These are phyloP conservation scores for Lasioglossum oenotherae DNA, from an alignment of 2,888 invertebrate genomes.

Conservation along the genomic window DNA sequence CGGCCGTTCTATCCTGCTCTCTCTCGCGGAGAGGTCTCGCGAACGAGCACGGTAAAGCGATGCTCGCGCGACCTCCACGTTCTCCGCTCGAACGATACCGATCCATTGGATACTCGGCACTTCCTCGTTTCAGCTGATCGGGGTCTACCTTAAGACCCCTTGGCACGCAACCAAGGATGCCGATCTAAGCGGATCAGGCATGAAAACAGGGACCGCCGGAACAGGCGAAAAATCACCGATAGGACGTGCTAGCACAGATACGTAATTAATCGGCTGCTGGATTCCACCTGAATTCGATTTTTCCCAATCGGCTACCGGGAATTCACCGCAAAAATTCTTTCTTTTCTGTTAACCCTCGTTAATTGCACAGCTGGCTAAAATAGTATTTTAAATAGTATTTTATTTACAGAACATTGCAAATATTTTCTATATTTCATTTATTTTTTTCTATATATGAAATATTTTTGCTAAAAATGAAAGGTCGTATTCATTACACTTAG, in stretches of 20 bases:
- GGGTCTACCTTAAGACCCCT: conserved; percentile 51
- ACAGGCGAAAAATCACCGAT: conserved; percentile 23
- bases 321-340: background rate
- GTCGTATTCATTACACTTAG: too few relatives aligned
- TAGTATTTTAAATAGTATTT: too few relatives aligned
- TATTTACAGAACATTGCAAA: too few relatives aligned
- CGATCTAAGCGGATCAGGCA: conserved; percentile 42
- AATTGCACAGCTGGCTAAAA: too few relatives aligned
- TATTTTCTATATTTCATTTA: too few relatives aligned
- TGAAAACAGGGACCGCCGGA: conserved; percentile 19
- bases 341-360: background rate
- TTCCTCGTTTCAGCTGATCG: conserved; percentile 66
- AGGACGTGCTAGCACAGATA: background rate
- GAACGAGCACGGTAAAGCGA: conserved; percentile 37
- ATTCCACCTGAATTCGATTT: background rate
- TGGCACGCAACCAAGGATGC: conserved; percentile 60
- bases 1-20: background rate
- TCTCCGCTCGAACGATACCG: conserved; percentile 64
- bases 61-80: conserved; percentile 61
- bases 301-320: background rate
- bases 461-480: too few relatives aligned
- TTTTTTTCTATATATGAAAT: too few relatives aligned
- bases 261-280: background rate
- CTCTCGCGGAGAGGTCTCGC: background rate
- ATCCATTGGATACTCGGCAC: conserved; percentile 62